A percentile compares a stretch with the other conserved stretches of the same genome.
Conservation (phyloP, 2,888 invertebrate species). For the Ophioninae sp. region DNA sequence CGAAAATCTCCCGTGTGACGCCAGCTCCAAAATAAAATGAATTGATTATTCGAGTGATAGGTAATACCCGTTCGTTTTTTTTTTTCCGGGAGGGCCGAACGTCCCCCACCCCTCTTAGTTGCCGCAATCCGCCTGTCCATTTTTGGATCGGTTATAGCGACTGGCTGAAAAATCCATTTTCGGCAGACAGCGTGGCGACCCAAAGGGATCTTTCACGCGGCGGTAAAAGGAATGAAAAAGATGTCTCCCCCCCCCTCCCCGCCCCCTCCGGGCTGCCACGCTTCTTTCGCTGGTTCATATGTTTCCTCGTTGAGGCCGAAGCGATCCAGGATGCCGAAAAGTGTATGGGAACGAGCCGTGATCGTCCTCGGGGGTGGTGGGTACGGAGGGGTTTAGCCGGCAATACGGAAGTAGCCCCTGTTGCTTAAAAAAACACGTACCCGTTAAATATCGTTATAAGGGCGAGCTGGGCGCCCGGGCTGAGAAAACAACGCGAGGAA, state of each 20-base stretch:
- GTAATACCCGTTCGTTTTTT: too few relatives aligned
- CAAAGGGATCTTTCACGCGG: slow-evolving; percentile 17
- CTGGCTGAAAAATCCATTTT: slow-evolving; percentile 63
- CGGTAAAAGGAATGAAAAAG: slow-evolving; percentile 43
- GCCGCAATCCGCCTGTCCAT: background rate
- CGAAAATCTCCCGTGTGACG: too few relatives aligned
- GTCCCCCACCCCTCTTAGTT: background rate
- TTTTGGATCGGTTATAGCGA: background rate
- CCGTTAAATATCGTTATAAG: slow-evolving; percentile 77
- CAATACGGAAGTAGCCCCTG: slow-evolving; percentile 80
- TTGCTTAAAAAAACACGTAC: slow-evolving; percentile 79
- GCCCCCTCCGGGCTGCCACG: background rate
- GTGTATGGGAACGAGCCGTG: slow-evolving; percentile 1
- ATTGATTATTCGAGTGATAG: background rate
- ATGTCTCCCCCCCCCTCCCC: slow-evolving; percentile 9
- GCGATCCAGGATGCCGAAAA: slow-evolving; percentile 14
- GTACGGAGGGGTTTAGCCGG: slow-evolving; percentile 63
- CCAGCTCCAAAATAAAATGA: too few relatives aligned
- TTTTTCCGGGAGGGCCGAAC: background rate
- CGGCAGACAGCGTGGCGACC: slow-evolving; percentile 78
- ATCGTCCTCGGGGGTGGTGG: slow-evolving; percentile 25
- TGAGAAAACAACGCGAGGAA: slow-evolving; percentile 76
- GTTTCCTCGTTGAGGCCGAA: slow-evolving; percentile 1
- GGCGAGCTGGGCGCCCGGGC: slow-evolving; percentile 70
- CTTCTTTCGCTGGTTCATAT: background rate